These are phyloP conservation scores for Nymphalis polychloros DNA, from an alignment of 2,888 invertebrate species.

Conservation along the genomic window DNA sequence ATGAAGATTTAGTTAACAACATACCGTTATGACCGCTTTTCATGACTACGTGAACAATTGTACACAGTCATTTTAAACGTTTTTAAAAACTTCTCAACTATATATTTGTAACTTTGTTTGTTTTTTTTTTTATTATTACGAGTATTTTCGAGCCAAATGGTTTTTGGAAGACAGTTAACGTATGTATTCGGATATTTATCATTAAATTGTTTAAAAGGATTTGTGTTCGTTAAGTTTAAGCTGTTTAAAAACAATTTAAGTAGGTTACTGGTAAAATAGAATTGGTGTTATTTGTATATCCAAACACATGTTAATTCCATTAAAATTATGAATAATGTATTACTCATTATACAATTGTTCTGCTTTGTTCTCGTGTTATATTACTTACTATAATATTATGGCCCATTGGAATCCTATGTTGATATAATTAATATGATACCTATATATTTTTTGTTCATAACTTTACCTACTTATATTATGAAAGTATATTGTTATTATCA, in stretches of 20 bases:
- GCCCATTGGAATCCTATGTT: conserved; percentile 27
- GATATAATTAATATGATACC: conserved; percentile 7
- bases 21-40: conserved; percentile 4
- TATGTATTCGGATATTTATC: neutral
- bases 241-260: conserved; percentile 28
- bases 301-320: conserved; percentile 54
- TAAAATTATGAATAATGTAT: conserved; percentile 46
- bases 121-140: no score
- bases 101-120: no score
- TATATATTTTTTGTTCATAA: neutral
- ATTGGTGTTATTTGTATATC: conserved; percentile 26
- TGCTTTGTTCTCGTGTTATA: conserved; percentile 27
- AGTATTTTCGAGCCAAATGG: no score
- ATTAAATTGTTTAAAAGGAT: neutral
- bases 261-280: conserved; percentile 37
- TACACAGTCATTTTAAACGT: neutral
- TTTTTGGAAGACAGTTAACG: no score
- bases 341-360: conserved; percentile 35
- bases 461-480: neutral
- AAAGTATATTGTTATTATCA: no score
- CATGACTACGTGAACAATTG: conserved; percentile 2
- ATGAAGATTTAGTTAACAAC: no score
- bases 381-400: conserved; percentile 24
- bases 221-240: neutral
- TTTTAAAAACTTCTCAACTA: neutral